Percentiles rank a stretch among this genome's conserved stretches.
Conservation (phyloP, 2,113 vertebrate species). For the Corythoichthys intestinalis region DNA sequence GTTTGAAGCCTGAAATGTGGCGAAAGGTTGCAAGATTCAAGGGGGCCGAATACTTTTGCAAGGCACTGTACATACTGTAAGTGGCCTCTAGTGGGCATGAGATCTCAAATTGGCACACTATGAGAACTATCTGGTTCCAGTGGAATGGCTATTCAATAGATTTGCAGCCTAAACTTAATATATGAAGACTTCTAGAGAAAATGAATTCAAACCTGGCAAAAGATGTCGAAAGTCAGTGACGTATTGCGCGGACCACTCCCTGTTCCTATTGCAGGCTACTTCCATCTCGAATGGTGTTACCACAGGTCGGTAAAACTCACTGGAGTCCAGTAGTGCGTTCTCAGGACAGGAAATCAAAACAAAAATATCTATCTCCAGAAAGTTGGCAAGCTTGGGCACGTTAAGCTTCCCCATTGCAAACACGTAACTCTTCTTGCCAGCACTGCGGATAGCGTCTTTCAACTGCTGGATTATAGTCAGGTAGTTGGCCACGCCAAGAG, state of each 20-base stretch:
- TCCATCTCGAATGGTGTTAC: constrained; percentile 93
- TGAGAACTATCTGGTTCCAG: too few species aligned
- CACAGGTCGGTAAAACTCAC: constrained; percentile 83
- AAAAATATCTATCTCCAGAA: constrained; percentile 89
- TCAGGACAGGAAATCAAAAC: constrained; percentile 90
- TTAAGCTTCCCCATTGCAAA: constrained; percentile 90
- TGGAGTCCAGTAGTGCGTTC: constrained; percentile 83
- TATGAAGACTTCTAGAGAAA: background rate
- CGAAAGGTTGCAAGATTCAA: too few species aligned
- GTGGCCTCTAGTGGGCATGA: too few species aligned
- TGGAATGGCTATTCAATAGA: too few species aligned
- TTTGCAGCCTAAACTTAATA: background rate
- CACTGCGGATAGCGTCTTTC: constrained; percentile 70
- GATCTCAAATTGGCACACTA: too few species aligned
- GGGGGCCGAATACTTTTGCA: too few species aligned
- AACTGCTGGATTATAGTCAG: constrained; percentile 81
- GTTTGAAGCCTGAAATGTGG: too few species aligned
- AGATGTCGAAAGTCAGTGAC: constrained; percentile 86
- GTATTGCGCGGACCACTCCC: constrained; percentile 83
- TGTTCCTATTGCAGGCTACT: constrained; percentile 88
- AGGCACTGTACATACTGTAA: too few species aligned
- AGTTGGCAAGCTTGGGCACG: constrained; percentile 92
- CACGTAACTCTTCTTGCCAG: constrained; percentile 89
- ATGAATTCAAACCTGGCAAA: constrained; percentile 78
- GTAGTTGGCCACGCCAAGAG: constrained; percentile 82